Evolutionary conservation across 2,113 vertebrate genomes (phyloP).

Genomic region (Falcunculus frontatus): DNA sequence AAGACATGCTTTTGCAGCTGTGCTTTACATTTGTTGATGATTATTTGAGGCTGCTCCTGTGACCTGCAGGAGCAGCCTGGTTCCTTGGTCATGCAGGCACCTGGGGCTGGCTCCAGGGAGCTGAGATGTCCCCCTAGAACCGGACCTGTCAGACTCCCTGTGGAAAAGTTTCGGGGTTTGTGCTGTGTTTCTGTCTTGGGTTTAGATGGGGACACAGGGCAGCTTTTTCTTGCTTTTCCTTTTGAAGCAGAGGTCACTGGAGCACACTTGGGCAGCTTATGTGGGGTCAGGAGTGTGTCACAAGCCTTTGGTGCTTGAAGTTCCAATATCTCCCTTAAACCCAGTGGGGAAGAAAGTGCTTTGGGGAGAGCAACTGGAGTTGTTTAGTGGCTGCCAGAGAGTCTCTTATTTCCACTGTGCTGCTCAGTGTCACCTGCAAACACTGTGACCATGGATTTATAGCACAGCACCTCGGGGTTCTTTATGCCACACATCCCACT

Average conservation of each 20-base stretch:
- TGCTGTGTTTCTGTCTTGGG: neutral
- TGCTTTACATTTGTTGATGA: neutral
- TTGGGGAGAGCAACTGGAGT: neutral
- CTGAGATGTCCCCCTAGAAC: neutral
- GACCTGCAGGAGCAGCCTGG: neutral
- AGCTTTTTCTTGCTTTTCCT: neutral
- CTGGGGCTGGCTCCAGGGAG: neutral
- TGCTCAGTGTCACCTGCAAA: neutral
- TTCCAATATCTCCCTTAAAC: neutral
- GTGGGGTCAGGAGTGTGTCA: neutral
- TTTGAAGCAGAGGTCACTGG: neutral
- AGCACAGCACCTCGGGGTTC: neutral
- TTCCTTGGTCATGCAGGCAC: neutral
- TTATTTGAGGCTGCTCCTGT: neutral
- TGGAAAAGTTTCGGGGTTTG: neutral
- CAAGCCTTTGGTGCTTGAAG: neutral
- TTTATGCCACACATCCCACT: neutral
- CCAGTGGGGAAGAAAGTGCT: neutral
- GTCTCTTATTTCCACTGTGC: rapidly evolving
- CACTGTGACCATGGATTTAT: neutral
- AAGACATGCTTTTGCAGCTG: neutral
- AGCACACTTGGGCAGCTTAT: neutral
- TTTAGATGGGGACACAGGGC: neutral
- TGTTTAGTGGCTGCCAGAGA: neutral
- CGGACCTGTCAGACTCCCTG: neutral